These are phyloP conservation scores for Mustelus asterias DNA, from an alignment of 2,113 vertebrate species.

Conservation along the genomic window DNA sequence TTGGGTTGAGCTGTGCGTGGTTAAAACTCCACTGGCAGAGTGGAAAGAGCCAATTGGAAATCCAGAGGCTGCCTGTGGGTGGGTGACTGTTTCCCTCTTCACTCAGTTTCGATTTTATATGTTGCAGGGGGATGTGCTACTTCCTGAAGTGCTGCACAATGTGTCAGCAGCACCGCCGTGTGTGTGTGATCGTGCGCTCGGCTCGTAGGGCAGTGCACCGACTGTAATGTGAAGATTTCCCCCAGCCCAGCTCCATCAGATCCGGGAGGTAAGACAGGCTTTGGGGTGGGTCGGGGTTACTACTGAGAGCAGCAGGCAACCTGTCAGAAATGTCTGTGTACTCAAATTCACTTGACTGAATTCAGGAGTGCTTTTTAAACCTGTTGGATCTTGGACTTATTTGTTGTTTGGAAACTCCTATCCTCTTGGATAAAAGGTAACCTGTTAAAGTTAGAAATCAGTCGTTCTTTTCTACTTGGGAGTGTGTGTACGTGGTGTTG, in stretches of 20 bases:
- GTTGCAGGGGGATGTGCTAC: background rate
- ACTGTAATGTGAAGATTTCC: background rate
- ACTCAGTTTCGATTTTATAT: background rate
- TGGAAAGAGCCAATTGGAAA: background rate
- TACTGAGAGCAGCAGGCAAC: no score
- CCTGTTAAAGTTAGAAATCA: background rate
- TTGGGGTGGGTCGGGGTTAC: no score
- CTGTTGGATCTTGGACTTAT: background rate
- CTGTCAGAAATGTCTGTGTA: background rate
- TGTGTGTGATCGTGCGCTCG: background rate
- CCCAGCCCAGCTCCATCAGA: background rate
- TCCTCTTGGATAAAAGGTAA: background rate
- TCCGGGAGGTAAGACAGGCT: background rate
- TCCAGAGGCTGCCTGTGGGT: background rate
- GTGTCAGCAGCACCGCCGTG: background rate
- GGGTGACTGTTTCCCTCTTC: background rate
- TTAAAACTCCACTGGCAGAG: background rate
- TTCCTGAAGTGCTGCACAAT: constrained; percentile 14
- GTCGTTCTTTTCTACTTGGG: background rate
- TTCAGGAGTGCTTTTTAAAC: background rate
- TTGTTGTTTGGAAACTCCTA: background rate
- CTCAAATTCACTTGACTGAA: background rate
- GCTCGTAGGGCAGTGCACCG: background rate
- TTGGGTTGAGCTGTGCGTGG: background rate
- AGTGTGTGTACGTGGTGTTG: no score